phyloP scores from a whole-genome alignment of 1,140 invertebrate species.

The Eufriesea mexicana region DNA sequence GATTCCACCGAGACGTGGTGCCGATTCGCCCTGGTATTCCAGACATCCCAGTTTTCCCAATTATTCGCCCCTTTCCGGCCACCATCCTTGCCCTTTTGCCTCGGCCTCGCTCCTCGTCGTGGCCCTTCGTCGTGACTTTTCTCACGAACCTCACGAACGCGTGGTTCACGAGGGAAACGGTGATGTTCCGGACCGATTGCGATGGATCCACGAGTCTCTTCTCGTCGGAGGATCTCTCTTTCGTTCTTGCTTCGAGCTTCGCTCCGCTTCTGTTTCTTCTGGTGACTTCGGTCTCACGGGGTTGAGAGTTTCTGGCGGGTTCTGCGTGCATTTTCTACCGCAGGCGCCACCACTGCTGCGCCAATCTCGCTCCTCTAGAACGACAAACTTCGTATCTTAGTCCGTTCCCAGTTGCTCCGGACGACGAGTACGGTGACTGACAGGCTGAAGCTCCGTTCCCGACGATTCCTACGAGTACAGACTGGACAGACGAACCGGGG shows the following conservation, averaged over 20 bases:
- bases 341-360: neutral
- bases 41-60: neutral
- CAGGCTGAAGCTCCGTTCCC: neutral
- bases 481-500: neutral
- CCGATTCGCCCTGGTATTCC: neutral
- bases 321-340: neutral
- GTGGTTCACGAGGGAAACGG: neutral
- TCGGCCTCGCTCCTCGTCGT: too few species aligned
- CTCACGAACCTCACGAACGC: too few species aligned
- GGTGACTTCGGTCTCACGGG: neutral
- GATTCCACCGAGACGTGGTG: neutral
- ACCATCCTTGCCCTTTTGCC: too few species aligned
- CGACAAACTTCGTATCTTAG: neutral
- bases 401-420: neutral
- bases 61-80: neutral
- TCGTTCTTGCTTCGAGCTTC: too few species aligned
- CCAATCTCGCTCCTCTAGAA: neutral
- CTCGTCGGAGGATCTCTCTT: too few species aligned
- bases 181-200: neutral
- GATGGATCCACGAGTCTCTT: neutral
- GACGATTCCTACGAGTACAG: neutral
- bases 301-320: neutral
- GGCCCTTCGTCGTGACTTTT: too few species aligned
- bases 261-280: too few species aligned
- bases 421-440: neutral